These are phyloP conservation scores for Pavo muticus DNA, from an alignment of 2,113 vertebrate genomes.

Conservation along the genomic window DNA sequence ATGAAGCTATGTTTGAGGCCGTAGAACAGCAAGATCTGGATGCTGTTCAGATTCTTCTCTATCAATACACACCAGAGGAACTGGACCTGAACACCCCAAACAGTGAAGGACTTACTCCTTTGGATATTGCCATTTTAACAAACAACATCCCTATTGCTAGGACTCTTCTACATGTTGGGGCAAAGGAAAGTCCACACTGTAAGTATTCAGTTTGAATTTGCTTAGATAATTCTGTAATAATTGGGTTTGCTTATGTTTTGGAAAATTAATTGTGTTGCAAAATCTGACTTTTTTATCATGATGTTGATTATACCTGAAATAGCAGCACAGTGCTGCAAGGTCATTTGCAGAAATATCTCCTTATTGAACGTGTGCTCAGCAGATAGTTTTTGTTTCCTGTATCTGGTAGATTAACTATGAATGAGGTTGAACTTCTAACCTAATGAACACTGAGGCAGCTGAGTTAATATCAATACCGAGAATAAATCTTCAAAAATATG, in stretches of 20 bases:
- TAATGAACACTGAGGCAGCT: neutral
- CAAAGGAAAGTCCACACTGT: slow-evolving; percentile 95
- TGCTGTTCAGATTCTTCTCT: slow-evolving; percentile 90
- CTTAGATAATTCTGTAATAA: neutral
- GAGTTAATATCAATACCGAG: neutral
- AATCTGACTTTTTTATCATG: neutral
- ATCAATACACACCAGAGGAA: slow-evolving; percentile 90
- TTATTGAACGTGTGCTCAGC: neutral
- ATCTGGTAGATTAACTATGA: neutral
- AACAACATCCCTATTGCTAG: slow-evolving; percentile 93
- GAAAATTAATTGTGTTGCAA: neutral
- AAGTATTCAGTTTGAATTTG: slow-evolving; percentile 45
- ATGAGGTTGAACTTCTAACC: neutral
- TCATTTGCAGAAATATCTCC: neutral
- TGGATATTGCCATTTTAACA: slow-evolving; percentile 95
- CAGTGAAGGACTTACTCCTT: slow-evolving; percentile 90
- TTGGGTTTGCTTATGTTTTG: neutral
- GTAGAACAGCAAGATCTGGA: slow-evolving; percentile 97
- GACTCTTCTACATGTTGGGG: slow-evolving; percentile 89
- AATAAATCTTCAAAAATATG: neutral
- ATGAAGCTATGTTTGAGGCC: slow-evolving; percentile 92
- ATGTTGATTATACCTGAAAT: neutral
- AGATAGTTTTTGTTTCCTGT: neutral
- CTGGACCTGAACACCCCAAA: slow-evolving; percentile 95
- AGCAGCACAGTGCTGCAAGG: neutral